Base-by-base conservation (phyloP, 2,888 invertebrate genomes). In the Eucera pruinosa region DNA sequence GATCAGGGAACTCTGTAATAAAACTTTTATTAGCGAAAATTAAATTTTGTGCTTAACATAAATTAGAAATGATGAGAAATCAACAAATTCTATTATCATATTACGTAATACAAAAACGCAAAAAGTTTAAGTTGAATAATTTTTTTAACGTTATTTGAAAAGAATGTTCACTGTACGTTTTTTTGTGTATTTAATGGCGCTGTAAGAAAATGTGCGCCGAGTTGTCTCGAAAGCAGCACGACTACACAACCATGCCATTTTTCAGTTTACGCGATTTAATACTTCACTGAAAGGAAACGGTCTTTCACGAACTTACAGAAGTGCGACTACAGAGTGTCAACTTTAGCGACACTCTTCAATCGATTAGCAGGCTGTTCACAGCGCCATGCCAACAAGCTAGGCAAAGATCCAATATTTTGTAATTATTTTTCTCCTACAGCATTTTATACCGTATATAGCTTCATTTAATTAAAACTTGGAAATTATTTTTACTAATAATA, bases 1-100 rank as follows among this genome's bases (percentile, higher is more conserved):
- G 97, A 91, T 98, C 97, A 57, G 97, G 11, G 89, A 92, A 39
- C 1, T 15, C 78, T 80, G 18, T 9, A 27, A 64, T 4, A n/a
- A 3, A n/a, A 60, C 20, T 20, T 45, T 30, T 11, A 18, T 47
- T 23, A 1, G 1, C 9, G 3, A 33, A 33, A 15, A 41, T 7
- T 13, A 3, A 6, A 1, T 18, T 36, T 30, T 23, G 2, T n/a
- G 4, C 1, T 55, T 27, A 58, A 25, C 23, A 9, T n/a, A 27
- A 65, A 13, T 52, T n/a, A 52, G 33, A 11, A 66, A 66, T 45
- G 6, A n/a, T 61, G 18, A 15, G 27, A 30, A 27, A 30, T 41
- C 30, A 72, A 72, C 20, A 55, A 57, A 73, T 33, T 39, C 5
- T 25, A 43, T 27, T 71, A 57, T 64, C 47, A 67, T n/a, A 82